These are phyloP conservation scores for Drosophila kohkoa DNA, from an alignment of 1,140 invertebrate species.

Conservation along the genomic window DNA sequence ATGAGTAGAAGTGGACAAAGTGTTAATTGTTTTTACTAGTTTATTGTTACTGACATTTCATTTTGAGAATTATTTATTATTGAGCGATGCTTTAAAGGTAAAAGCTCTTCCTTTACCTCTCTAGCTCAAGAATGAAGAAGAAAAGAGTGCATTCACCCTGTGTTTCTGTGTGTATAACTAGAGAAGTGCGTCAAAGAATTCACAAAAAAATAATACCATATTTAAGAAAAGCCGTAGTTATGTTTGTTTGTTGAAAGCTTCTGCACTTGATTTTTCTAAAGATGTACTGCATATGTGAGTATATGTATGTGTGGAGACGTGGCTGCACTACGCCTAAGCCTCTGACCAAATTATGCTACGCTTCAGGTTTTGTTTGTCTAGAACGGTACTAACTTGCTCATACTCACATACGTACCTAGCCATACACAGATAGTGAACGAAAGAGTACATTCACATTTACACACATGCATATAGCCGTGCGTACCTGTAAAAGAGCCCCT, in stretches of 20 bases:
- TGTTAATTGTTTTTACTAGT: conserved; percentile 55
- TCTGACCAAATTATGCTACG: conserved; percentile 74
- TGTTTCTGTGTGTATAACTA: conserved; percentile 46
- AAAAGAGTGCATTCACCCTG: conserved; percentile 79
- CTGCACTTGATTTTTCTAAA: not conserved
- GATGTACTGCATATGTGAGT: conserved; percentile 12
- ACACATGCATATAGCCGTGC: conserved; percentile 45
- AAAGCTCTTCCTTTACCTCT: conserved; percentile 38
- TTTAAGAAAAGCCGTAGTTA: conserved; percentile 66
- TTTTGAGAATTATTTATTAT: conserved; percentile 38
- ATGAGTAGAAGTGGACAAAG: conserved; percentile 36
- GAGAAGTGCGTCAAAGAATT: conserved; percentile 55
- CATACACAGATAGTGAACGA: conserved; percentile 1
- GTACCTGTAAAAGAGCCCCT: conserved; percentile 37
- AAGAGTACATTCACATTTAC: conserved; percentile 1
- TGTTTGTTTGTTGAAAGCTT: conserved; percentile 9
- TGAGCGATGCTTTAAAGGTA: conserved; percentile 47
- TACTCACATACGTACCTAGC: conserved; percentile 4
- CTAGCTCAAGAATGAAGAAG: conserved; percentile 30
- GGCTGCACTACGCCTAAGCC: conserved; percentile 70
- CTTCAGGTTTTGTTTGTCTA: conserved; percentile 80
- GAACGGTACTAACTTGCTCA: conserved; percentile 78
- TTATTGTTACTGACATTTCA: conserved; percentile 14
- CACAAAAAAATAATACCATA: conserved; percentile 39
- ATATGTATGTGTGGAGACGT: conserved; percentile 54